A percentile compares a stretch with the other conserved stretches of the same genome.
Conservation (phyloP, 2,797 vertebrate genomes). For the Rhinogobio ventralis region DNA sequence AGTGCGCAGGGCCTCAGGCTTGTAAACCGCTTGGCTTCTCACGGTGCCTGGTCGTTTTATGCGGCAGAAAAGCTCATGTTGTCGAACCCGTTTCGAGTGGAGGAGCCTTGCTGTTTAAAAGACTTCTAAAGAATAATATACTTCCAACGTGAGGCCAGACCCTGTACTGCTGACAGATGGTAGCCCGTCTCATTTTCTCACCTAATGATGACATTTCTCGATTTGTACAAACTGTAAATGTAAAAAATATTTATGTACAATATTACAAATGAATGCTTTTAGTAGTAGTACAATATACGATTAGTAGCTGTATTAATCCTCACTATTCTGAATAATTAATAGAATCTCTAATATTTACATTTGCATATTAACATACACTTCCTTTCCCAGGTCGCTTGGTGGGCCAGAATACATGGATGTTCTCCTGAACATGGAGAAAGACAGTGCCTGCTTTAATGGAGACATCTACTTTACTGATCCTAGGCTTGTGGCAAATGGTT, state of each 20-base stretch:
- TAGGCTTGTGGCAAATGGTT: slow-evolving; percentile 91
- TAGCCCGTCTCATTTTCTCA: slow-evolving; percentile 72
- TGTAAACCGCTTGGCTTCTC: slow-evolving; percentile 86
- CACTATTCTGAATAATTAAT: not conserved
- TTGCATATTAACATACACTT: slow-evolving; percentile 21
- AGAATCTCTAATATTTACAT: not conserved
- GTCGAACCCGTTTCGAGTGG: slow-evolving; percentile 91
- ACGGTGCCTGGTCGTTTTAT: slow-evolving; percentile 87
- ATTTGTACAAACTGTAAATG: slow-evolving; percentile 20
- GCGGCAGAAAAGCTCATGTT: slow-evolving; percentile 84
- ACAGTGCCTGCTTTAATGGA: slow-evolving; percentile 72
- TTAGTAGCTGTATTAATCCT: not conserved
- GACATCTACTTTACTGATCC: slow-evolving; percentile 83
- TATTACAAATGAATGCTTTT: not conserved
- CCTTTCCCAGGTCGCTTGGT: slow-evolving; percentile 80
- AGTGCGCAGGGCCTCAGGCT: slow-evolving; percentile 77
- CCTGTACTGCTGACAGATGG: slow-evolving; percentile 89
- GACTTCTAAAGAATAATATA: slow-evolving; percentile 89
- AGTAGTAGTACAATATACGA: not conserved
- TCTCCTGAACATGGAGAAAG: slow-evolving; percentile 85
- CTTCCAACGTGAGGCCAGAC: slow-evolving; percentile 84
- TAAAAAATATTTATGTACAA: not conserved
- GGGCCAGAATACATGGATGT: slow-evolving; percentile 81
- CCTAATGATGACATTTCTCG: slow-evolving; percentile 47
- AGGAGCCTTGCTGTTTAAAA: slow-evolving; percentile 92